A percentile compares a stretch with the other conserved stretches of the same genome.
phyloP scores from a whole-genome alignment of 2,797 vertebrate species.

The Botia almorhae region DNA sequence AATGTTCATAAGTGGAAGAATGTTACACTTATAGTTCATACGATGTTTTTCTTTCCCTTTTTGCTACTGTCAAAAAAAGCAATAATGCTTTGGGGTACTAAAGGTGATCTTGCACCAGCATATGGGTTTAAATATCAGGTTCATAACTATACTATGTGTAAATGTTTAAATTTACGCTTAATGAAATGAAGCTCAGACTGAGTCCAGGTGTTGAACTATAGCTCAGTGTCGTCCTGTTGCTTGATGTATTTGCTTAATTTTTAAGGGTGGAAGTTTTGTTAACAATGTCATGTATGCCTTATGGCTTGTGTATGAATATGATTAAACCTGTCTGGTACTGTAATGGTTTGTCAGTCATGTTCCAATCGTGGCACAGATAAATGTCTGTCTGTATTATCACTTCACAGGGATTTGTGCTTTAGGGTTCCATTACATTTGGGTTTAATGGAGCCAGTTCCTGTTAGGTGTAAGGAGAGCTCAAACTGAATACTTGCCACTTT shows the following conservation, averaged over 20 bases:
- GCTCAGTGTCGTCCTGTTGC: slow-evolving; percentile 81
- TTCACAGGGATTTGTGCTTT: too few species aligned
- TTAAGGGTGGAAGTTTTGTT: too few species aligned
- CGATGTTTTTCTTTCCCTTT: slow-evolving; percentile 18
- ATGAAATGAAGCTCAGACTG: slow-evolving; percentile 86
- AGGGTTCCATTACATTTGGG: too few species aligned
- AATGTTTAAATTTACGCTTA: slow-evolving; percentile 85
- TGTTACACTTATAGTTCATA: background rate
- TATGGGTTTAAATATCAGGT: slow-evolving; percentile 71
- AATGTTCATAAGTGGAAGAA: slow-evolving; percentile 6
- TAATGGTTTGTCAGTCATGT: too few species aligned
- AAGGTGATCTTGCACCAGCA: slow-evolving; percentile 65
- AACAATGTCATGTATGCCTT: too few species aligned
- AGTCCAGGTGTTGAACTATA: slow-evolving; percentile 83
- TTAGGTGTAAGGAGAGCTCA: too few species aligned
- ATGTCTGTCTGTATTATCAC: too few species aligned
- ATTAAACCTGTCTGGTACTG: too few species aligned
- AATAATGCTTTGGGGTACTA: slow-evolving; percentile 73
- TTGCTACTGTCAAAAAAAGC: slow-evolving; percentile 59
- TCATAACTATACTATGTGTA: slow-evolving; percentile 77
- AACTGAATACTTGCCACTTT: too few species aligned
- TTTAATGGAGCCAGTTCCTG: too few species aligned
- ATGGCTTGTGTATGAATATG: too few species aligned
- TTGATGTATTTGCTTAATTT: slow-evolving; percentile 67
- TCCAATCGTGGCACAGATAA: too few species aligned